These are phyloP conservation scores for Ceuthmochares aereus DNA, from an alignment of 2,113 vertebrate species.

Conservation along the genomic window DNA sequence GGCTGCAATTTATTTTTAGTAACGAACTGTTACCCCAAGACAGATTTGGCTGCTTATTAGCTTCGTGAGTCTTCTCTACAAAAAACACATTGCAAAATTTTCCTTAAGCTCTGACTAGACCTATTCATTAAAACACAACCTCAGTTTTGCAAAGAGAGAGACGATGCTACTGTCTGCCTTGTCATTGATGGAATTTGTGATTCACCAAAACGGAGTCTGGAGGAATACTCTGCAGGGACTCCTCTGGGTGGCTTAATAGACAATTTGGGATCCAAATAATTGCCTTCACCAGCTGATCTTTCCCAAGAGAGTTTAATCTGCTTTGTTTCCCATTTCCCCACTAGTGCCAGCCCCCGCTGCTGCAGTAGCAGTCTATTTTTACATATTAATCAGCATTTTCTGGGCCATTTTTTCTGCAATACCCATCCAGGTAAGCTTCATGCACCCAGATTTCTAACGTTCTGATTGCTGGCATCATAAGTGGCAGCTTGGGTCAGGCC, in stretches of 20 bases:
- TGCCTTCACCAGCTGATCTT: neutral
- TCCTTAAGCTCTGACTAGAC: constrained; percentile 51
- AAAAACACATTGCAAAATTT: constrained; percentile 32
- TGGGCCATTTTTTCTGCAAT: neutral
- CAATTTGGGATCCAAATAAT: neutral
- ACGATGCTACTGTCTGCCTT: constrained; percentile 24
- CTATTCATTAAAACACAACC: constrained; percentile 61
- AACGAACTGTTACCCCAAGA: constrained; percentile 76
- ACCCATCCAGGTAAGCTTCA: neutral
- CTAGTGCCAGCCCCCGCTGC: neutral
- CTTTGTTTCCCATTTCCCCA: neutral
- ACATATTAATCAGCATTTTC: neutral
- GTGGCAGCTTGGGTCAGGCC: neutral
- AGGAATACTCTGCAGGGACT: neutral
- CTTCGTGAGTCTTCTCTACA: constrained; percentile 63
- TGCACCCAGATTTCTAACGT: neutral
- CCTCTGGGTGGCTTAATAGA: neutral
- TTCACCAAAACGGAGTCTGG: neutral
- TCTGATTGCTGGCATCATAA: neutral
- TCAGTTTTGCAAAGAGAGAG: constrained; percentile 22
- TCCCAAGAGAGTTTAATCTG: neutral
- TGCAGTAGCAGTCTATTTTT: neutral
- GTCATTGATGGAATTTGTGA: neutral
- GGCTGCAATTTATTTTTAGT: constrained; percentile 78
- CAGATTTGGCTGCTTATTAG: constrained; percentile 76